Evolutionary conservation across 2,888 invertebrate species (phyloP).

Genomic region (Steinernema carpocapsae): DNA sequence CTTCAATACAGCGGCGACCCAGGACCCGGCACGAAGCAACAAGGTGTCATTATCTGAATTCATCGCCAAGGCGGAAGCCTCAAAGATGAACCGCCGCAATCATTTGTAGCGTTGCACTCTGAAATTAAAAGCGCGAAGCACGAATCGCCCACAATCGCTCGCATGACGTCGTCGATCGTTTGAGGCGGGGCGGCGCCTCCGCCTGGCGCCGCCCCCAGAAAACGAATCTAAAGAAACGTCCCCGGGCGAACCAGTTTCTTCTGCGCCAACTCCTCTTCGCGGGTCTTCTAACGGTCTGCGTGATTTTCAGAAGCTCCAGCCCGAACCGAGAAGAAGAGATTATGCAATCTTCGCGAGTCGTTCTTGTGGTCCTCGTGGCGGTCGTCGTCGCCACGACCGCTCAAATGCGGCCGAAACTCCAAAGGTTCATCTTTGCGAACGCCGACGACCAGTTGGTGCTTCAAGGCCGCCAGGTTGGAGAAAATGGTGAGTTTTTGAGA

Average conservation of each 20-base stretch:
- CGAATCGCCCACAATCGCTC: slow-evolving; percentile 6
- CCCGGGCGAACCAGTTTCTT: slow-evolving; percentile 23
- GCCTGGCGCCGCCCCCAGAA: no score
- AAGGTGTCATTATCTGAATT: no score
- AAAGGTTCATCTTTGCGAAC: slow-evolving; percentile 52
- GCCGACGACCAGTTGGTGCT: slow-evolving; percentile 55
- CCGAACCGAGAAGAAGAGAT: no score
- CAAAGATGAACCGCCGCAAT: no score
- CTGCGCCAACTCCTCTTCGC: neutral
- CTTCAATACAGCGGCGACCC: no score
- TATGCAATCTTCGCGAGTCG: slow-evolving; percentile 6
- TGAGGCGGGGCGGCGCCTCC: neutral
- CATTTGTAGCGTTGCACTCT: no score
- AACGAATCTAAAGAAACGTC: neutral
- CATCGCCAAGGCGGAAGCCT: no score
- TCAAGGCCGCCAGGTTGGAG: slow-evolving; percentile 3
- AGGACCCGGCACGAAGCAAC: no score
- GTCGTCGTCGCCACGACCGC: neutral
- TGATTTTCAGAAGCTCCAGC: slow-evolving; percentile 22
- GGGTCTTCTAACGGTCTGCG: neutral
- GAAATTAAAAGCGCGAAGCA: neutral
- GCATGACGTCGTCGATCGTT: slow-evolving; percentile 1
- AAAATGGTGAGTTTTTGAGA: neutral
- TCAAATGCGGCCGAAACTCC: neutral
- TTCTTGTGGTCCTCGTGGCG: neutral